Evolutionary conservation across 1,140 invertebrate species (phyloP).

Genomic region (Aethina tumida): DNA sequence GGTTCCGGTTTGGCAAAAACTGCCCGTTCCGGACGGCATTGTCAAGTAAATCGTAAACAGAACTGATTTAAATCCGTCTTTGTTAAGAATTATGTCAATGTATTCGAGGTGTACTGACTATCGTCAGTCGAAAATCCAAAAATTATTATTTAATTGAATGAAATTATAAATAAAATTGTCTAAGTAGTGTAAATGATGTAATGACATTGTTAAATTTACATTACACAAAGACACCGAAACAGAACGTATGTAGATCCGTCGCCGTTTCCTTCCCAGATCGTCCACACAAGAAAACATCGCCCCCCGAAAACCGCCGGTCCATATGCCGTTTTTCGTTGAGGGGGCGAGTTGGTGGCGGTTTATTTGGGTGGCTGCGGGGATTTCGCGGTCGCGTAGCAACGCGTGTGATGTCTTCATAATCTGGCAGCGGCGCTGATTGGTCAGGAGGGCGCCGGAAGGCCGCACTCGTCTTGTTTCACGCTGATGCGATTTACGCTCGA

Average conservation of each 20-base stretch:
- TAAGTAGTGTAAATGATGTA: no score
- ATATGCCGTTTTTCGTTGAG: constrained; percentile 2
- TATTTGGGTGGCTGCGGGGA: constrained; percentile 25
- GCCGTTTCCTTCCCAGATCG: no score
- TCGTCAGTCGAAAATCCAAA: no score
- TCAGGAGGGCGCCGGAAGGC: constrained; percentile 25
- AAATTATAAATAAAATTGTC: no score
- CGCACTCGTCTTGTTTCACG: constrained; percentile 26
- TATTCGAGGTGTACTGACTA: no score
- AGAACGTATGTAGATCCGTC: no score
- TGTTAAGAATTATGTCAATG: constrained; percentile 1
- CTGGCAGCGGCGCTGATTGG: constrained; percentile 32
- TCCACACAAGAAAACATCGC: no score
- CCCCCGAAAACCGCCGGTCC: neutral
- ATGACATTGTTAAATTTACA: no score
- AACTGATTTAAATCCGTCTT: constrained; percentile 2
- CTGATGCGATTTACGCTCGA: constrained; percentile 24
- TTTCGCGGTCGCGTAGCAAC: constrained; percentile 33
- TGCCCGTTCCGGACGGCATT: neutral
- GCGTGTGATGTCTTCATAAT: constrained; percentile 35
- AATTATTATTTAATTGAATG: no score
- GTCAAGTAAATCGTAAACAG: constrained; percentile 2
- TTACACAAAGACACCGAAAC: no score
- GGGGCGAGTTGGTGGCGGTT: constrained; percentile 17
- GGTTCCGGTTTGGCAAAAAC: constrained; percentile 1